Evolutionary conservation across 2,113 vertebrate genomes (phyloP), one percentile per base, ranked within the genome.

Genomic region (Nibea albiflora): DNA sequence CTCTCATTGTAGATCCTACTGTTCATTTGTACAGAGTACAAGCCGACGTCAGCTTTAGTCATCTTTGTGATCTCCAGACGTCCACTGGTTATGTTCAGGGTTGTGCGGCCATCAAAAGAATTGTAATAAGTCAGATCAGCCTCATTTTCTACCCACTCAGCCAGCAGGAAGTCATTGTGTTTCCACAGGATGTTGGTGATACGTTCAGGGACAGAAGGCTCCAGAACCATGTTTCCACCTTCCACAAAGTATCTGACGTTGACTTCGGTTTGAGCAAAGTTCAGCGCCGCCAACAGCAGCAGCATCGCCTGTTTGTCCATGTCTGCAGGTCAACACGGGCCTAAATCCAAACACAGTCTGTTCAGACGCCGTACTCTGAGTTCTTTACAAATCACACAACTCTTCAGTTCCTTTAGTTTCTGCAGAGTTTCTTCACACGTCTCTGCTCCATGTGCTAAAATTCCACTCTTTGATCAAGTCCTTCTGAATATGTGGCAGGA

Each of bases 161-260:
- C 80, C 3, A 79, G 1, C 3, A 88, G 4, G 1, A 73, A 0
- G 0, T 1, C 4, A 0, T 65, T 2, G 2, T 4, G n/a, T 22
- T 73, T 84, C 90, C 90, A 90, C 10, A 26, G 0, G 0, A 89
- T 12, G 26, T 4, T 15, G 3, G 0, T 20, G 19, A 81, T 67
- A 1, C 0, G 0, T 0, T 0, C 5, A 0, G 39, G 0, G 0
- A 2, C 0, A 0, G 0, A 0, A 17, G 76, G 88, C 0, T 0
- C 4, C 5, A 87, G 5, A 0, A 1, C 10, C 5, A 87, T 3
- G 0, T 0, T 10, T 0, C 20, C 35, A 0, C 73, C 82, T 1
- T 10, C 0, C 1, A 0, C 2, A 3, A 76, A 54, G 15, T 79
- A 28, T 2, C 0, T 1, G 1, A 39, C 35, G 8, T 2, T 9